These are phyloP conservation scores for Pseudoips prasinana DNA, from an alignment of 2,888 invertebrate species.

Conservation along the genomic window DNA sequence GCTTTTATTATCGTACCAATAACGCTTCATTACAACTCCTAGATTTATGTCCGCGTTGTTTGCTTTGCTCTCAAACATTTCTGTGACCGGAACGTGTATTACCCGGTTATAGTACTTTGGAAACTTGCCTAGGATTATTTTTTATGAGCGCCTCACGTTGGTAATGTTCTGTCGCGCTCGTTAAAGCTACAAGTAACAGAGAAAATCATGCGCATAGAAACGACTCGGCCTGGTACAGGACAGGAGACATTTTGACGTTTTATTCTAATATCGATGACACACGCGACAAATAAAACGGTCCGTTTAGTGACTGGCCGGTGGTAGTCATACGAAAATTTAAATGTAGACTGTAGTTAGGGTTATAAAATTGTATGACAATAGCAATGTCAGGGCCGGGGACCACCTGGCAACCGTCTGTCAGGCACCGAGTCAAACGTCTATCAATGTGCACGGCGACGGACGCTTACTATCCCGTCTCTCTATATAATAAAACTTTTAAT, in stretches of 20 bases:
- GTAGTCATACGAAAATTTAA: conserved; percentile 32
- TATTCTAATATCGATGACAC: conserved; percentile 37
- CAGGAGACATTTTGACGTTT: too few relatives aligned
- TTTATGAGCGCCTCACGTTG: conserved; percentile 38
- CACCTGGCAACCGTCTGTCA: conserved; percentile 54
- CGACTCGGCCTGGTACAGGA: conserved; percentile 34
- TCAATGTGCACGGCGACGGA: conserved; percentile 44
- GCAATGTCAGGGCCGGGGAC: conserved; percentile 34
- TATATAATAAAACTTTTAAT: conserved; percentile 62
- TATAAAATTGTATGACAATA: conserved; percentile 32
- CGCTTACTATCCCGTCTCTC: conserved; percentile 56
- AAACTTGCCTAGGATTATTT: conserved; percentile 43
- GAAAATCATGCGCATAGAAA: conserved; percentile 39
- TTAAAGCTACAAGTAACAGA: conserved; percentile 39
- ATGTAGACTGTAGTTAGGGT: conserved; percentile 21
- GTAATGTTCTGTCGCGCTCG: conserved; percentile 39
- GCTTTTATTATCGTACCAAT: conserved; percentile 77
- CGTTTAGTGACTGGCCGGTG: conserved; percentile 26
- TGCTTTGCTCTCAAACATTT: conserved; percentile 50
- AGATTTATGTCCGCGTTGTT: conserved; percentile 61
- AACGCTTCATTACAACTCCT: conserved; percentile 73
- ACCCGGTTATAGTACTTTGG: conserved; percentile 16
- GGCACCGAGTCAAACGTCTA: conserved; percentile 50
- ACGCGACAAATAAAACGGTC: conserved; percentile 37
- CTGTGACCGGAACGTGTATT: conserved; percentile 44